phyloP scores from a whole-genome alignment of 2,113 vertebrate genomes.

The Menidia beryllina region DNA sequence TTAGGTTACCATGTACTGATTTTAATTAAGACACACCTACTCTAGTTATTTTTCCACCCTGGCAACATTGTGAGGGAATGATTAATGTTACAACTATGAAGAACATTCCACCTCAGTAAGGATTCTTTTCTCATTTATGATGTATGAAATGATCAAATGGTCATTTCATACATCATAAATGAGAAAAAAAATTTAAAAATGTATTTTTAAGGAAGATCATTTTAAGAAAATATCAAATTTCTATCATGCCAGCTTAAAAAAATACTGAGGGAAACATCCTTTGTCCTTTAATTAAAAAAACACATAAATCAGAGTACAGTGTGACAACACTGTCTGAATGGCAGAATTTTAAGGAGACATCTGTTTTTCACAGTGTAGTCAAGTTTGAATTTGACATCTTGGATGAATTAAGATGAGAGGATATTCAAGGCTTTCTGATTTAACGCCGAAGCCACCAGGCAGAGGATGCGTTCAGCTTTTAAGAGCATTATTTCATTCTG shows the following conservation, averaged over 20 bases:
- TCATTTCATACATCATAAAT: neutral
- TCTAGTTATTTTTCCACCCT: constrained; percentile 57
- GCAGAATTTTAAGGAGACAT: too few species aligned
- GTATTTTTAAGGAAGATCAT: neutral
- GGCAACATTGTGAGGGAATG: constrained; percentile 45
- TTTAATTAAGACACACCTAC: constrained; percentile 64
- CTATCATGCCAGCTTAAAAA: too few species aligned
- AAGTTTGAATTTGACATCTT: too few species aligned
- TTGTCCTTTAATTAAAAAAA: too few species aligned
- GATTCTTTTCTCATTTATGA: neutral
- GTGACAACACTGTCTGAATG: too few species aligned
- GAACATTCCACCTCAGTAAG: constrained; percentile 2
- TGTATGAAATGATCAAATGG: neutral
- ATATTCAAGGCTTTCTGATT: too few species aligned
- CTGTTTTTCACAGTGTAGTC: too few species aligned
- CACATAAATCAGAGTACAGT: too few species aligned
- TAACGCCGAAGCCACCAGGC: too few species aligned
- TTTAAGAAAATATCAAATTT: neutral
- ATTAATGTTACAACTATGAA: constrained; percentile 54
- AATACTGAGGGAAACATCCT: too few species aligned
- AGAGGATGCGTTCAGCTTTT: neutral
- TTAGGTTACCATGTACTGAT: constrained; percentile 39
- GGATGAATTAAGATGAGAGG: too few species aligned
- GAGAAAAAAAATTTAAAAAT: neutral
- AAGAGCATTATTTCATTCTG: neutral